Percentiles rank a stretch among this genome's conserved stretches.
Evolutionary conservation across 2,113 vertebrate genomes (phyloP).

Genomic region (Pagrus major): DNA sequence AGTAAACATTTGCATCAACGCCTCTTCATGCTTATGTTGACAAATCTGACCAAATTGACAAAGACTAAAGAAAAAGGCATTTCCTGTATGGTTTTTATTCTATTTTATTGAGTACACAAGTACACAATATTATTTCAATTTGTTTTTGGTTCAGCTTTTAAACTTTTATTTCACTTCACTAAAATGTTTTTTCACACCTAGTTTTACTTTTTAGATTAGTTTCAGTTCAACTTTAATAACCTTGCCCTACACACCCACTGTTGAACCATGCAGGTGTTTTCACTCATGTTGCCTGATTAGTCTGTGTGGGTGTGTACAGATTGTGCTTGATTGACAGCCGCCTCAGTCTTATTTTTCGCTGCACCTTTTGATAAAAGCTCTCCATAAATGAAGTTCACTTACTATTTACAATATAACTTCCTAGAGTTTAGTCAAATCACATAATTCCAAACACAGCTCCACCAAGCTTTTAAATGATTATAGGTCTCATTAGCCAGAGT

Average conservation of each 20-base stretch:
- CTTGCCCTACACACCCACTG: not conserved
- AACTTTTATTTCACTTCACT: too few relatives aligned
- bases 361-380: not conserved
- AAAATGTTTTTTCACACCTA: too few relatives aligned
- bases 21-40: too few relatives aligned
- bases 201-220: too few relatives aligned
- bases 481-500: not conserved
- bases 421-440: not conserved
- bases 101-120: too few relatives aligned
- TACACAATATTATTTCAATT: too few relatives aligned
- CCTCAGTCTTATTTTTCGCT: not conserved
- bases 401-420: not conserved
- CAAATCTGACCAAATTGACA: too few relatives aligned
- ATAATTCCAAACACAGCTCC: not conserved
- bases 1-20: too few relatives aligned
- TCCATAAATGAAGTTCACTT: not conserved
- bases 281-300: not conserved
- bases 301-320: not conserved
- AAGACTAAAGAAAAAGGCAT: too few relatives aligned
- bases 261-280: not conserved
- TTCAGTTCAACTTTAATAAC: too few relatives aligned
- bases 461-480: not conserved
- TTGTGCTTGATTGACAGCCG: not conserved
- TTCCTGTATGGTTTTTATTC: too few relatives aligned
- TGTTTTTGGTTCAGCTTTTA: too few relatives aligned